Conservation (phyloP, 2,797 vertebrate genomes). For the Mus minutoides region DNA sequence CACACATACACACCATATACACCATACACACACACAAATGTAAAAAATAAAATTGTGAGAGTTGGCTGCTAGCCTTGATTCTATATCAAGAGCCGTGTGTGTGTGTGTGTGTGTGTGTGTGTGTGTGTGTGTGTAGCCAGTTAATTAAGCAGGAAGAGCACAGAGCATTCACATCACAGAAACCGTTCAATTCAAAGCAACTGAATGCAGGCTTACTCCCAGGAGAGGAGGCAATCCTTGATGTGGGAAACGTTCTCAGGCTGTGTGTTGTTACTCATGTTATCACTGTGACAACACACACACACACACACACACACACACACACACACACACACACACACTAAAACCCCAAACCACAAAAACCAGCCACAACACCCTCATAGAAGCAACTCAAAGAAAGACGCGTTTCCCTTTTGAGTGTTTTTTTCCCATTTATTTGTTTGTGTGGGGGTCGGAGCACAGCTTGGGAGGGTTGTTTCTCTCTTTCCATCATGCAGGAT, state of each 20-base stretch:
- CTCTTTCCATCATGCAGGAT: background rate
- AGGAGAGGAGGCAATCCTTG: background rate
- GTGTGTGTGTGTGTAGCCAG: background rate
- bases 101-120: background rate
- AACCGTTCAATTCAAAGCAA: background rate
- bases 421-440: background rate
- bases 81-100: background rate
- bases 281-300: background rate
- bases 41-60: background rate
- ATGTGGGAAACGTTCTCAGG: background rate
- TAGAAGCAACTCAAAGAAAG: background rate
- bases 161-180: background rate
- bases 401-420: too few relatives aligned
- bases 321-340: background rate
- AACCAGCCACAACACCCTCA: background rate
- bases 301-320: background rate
- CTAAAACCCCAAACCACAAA: background rate
- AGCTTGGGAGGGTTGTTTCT: background rate
- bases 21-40: background rate
- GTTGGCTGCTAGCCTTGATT: background rate
- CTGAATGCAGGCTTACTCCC: accelerated
- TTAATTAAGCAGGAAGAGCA: background rate
- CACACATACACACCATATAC: background rate
- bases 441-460: background rate
- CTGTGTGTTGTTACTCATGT: background rate